Conservation (phyloP, 2,113 vertebrate species). For the Chrysemys picta region DNA sequence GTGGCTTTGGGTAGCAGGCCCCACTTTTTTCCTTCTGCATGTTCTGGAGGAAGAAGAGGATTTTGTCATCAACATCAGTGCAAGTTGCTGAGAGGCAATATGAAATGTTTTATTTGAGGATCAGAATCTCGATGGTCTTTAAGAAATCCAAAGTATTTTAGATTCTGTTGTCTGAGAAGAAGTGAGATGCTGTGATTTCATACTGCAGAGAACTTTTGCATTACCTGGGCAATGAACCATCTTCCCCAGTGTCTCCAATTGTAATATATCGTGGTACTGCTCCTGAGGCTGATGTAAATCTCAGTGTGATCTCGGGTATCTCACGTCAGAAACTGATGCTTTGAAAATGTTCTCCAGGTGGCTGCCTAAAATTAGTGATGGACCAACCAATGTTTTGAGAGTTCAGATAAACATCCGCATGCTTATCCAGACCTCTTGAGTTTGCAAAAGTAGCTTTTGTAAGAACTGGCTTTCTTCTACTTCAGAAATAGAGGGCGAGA, state of each 20-base stretch:
- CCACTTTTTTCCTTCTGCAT: neutral
- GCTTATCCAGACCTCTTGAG: neutral
- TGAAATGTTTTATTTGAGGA: neutral
- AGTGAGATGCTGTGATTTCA: neutral
- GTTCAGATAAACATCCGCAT: neutral
- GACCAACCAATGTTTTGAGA: neutral
- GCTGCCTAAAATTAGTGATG: neutral
- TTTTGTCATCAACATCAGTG: neutral
- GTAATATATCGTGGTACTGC: neutral
- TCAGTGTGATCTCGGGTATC: neutral
- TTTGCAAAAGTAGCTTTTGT: neutral
- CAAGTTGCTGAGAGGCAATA: too few species aligned
- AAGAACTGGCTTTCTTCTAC: neutral
- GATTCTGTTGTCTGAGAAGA: neutral
- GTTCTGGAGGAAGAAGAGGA: neutral
- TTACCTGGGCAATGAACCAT: neutral
- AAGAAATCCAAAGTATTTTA: neutral
- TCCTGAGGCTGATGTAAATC: neutral
- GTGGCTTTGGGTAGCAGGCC: constrained; percentile 18
- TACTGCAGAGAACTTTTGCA: neutral
- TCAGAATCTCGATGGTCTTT: neutral
- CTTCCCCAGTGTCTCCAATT: neutral
- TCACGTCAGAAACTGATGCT: neutral
- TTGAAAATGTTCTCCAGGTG: neutral
- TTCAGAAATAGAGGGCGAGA: neutral